These are phyloP conservation scores for Girardinus metallicus DNA, from an alignment of 2,797 vertebrate genomes.

Conservation along the genomic window DNA sequence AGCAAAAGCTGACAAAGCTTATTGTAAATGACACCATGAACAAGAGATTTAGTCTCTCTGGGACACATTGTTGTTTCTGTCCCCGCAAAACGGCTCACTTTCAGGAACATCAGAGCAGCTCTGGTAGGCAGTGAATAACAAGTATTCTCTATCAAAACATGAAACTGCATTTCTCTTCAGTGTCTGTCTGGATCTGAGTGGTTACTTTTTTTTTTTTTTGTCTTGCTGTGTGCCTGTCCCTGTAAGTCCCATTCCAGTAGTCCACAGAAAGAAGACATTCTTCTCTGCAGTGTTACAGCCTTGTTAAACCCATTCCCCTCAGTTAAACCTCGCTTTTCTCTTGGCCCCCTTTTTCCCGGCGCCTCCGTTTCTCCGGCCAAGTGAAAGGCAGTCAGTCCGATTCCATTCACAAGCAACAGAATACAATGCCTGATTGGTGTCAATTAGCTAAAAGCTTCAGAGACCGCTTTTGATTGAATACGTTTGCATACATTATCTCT, in stretches of 20 bases:
- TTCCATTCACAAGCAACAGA: conserved; percentile 26
- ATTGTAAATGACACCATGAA: conserved; percentile 33
- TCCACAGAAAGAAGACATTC: conserved; percentile 60
- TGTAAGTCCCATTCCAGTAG: conserved; percentile 51
- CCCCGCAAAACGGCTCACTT: conserved; percentile 4
- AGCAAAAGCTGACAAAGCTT: conserved; percentile 7
- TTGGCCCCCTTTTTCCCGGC: conserved; percentile 31
- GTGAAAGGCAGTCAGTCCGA: conserved; percentile 41
- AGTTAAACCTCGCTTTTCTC: conserved; percentile 50
- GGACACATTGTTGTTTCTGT: conserved; percentile 19
- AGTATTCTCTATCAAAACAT: conserved; percentile 35
- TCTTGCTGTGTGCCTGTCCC: conserved; percentile 34
- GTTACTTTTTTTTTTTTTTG: conserved; percentile 4
- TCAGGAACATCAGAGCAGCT: conserved; percentile 29
- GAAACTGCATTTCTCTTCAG: conserved; percentile 15
- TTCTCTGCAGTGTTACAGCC: conserved; percentile 52
- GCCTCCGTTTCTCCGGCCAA: conserved; percentile 16
- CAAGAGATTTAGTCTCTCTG: conserved; percentile 16
- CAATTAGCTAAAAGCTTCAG: conserved; percentile 24
- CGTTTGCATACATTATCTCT: conserved; percentile 21
- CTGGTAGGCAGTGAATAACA: conserved; percentile 27
- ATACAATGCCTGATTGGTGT: conserved; percentile 26
- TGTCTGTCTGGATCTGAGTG: background rate
- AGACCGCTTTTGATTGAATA: conserved; percentile 6
- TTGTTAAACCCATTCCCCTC: conserved; percentile 56